phyloP scores from a whole-genome alignment of 2,888 invertebrate species.

The Deilephila elpenor region DNA sequence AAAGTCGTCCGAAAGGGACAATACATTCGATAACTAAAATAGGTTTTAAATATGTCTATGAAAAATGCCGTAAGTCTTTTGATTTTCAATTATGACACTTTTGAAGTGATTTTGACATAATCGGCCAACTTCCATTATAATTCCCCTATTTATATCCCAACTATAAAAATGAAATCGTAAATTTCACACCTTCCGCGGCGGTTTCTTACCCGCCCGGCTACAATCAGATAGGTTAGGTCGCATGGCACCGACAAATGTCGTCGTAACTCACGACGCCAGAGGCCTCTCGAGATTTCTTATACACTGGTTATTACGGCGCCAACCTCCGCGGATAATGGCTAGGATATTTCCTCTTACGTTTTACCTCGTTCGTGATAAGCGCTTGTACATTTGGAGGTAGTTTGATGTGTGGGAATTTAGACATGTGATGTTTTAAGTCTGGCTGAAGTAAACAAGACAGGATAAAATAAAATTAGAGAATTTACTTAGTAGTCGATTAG shows the following conservation, averaged over 20 bases:
- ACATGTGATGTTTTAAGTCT: too few relatives aligned
- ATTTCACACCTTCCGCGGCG: conserved; percentile 31
- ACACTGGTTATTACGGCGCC: conserved; percentile 65
- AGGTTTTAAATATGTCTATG: too few relatives aligned
- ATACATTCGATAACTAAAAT: too few relatives aligned
- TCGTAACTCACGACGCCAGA: conserved; percentile 67
- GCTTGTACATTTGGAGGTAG: not conserved
- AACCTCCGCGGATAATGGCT: conserved; percentile 46
- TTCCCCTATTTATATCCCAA: too few relatives aligned
- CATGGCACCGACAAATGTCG: conserved; percentile 78
- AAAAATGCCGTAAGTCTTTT: too few relatives aligned
- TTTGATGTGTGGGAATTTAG: not conserved
- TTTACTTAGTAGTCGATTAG: too few relatives aligned
- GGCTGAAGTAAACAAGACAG: too few relatives aligned
- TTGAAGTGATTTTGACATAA: too few relatives aligned
- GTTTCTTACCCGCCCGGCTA: conserved; percentile 41
- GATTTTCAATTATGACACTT: too few relatives aligned
- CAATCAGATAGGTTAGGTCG: conserved; percentile 74
- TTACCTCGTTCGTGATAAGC: conserved; percentile 29
- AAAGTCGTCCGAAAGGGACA: too few relatives aligned
- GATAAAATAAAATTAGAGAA: too few relatives aligned
- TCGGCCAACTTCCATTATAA: too few relatives aligned
- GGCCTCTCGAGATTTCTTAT: conserved; percentile 73
- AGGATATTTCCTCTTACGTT: conserved; percentile 39
- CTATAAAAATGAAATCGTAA: not conserved